Evolutionary conservation across 1,140 invertebrate genomes (phyloP).

Genomic region (Heliconius melpomene): DNA sequence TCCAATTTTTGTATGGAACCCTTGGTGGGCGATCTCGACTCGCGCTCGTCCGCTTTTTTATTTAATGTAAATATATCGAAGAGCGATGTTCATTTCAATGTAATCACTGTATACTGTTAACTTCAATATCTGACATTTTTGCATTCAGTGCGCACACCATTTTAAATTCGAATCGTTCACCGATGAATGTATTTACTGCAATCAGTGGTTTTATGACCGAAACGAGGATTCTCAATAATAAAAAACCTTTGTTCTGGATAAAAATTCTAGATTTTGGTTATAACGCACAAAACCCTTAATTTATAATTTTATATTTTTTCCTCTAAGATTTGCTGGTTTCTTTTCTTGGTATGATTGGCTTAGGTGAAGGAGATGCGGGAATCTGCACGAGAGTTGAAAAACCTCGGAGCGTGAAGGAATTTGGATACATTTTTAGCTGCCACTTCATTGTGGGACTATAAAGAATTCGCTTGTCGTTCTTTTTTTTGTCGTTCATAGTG

Average conservation of each 20-base stretch:
- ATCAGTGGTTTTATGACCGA: constrained; percentile 51
- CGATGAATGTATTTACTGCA: constrained; percentile 48
- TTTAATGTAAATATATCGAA: not conserved
- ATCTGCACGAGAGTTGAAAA: constrained; percentile 55
- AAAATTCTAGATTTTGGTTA: not conserved
- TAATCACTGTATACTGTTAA: not conserved
- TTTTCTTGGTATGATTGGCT: not conserved
- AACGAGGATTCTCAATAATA: constrained; percentile 44
- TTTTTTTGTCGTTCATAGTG: not conserved
- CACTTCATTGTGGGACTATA: constrained; percentile 43
- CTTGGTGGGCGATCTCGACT: too few relatives aligned
- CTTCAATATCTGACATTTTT: not conserved
- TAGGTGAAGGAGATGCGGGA: not conserved
- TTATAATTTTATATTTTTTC: not conserved
- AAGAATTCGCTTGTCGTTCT: constrained; percentile 30
- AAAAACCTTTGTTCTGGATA: constrained; percentile 16
- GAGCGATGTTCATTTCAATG: not conserved
- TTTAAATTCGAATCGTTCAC: constrained; percentile 57
- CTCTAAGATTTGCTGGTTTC: not conserved
- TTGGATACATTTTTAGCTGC: constrained; percentile 51
- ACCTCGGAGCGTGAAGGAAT: constrained; percentile 67
- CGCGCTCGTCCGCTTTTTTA: too few relatives aligned
- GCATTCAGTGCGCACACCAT: constrained; percentile 53
- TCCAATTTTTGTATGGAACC: too few relatives aligned
- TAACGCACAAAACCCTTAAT: not conserved